Percentiles rank a stretch among this genome's conserved stretches.
Evolutionary conservation across 2,888 invertebrate species (phyloP).

Genomic region (Chymomyza amoena): DNA sequence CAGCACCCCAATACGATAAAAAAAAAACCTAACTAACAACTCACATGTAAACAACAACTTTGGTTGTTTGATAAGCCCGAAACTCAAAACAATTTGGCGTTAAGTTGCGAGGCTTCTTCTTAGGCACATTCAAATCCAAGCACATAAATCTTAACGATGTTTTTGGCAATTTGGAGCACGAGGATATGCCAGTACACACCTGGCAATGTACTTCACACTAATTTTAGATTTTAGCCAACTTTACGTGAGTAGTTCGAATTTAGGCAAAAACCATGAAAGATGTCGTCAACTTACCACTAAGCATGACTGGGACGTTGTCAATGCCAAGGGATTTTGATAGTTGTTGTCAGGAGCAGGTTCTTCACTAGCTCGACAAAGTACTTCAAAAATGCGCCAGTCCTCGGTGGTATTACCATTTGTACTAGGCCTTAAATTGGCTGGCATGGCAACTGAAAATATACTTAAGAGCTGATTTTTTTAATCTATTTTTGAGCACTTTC

Average conservation of each 20-base stretch:
- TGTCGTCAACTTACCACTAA: not conserved
- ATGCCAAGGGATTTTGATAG: not conserved
- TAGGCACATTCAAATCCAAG: constrained; percentile 1
- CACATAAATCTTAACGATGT: constrained; percentile 16
- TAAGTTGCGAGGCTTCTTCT: constrained; percentile 20
- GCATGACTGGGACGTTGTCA: not conserved
- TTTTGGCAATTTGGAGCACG: constrained; percentile 2
- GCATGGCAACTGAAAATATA: constrained; percentile 34
- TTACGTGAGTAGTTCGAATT: not conserved
- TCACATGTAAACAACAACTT: constrained; percentile 2
- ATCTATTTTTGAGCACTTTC: not conserved
- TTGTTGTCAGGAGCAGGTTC: not conserved
- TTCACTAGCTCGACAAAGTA: constrained; percentile 79
- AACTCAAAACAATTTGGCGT: constrained; percentile 28
- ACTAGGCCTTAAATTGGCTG: constrained; percentile 46
- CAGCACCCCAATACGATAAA: constrained; percentile 37
- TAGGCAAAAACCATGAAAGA: not conserved
- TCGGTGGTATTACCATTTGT: constrained; percentile 81
- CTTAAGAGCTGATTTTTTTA: not conserved
- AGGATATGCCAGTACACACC: not conserved
- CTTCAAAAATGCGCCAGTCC: constrained; percentile 88
- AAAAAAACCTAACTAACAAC: constrained; percentile 12
- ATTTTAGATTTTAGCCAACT: not conserved
- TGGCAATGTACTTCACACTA: not conserved
- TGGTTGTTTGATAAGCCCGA: constrained; percentile 37